Base-by-base conservation (phyloP, 2,888 invertebrate genomes). In the Eutolmus rufibarbis region DNA sequence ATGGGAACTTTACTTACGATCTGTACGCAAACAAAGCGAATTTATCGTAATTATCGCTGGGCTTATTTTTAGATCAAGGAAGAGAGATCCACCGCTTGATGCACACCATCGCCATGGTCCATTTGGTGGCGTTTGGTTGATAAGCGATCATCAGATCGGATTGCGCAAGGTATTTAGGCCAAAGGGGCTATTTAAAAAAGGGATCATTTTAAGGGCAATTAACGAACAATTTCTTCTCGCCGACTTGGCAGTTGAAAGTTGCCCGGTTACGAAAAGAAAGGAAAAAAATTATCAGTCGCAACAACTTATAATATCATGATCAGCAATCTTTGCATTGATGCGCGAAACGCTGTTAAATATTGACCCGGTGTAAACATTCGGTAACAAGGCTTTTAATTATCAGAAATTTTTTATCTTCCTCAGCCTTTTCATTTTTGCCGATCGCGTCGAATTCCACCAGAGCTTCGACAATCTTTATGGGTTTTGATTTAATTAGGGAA, bases 1-100 rank as follows among this genome's bases (percentile, higher is more conserved):
- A 82, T 56, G 31, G 34, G 82, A 57, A 40, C 19, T 19, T 82
- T 82, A 66, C 82, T 57, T 82, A 37, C 34, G 66, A 82, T 82
- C n/a, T 66, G 82, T 56, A 37, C 57, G 66, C 82, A 82, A 82
- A 82, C 82, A 82, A 82, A 34, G n/a, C 23, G 37, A 57, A 82
- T 82, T 82, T 57, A 82, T 82, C 82, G 34, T 66, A 82, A 82
- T 82, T 82, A 82, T n/a, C 57, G 8, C 66, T 12, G 1, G 40
- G 23, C 66, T n/a, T 66, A 66, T 66, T 66, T 66, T 66, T 66
- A 66, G 66, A 66, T 66, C 66, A 23, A 66, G 66, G 43, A 46
- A 23, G 9, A 66, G 66, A 19, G 28, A 66, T 28, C 28, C 66
- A 66, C 57, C 19, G 19, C 8, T 57, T 57, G 56, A n/a, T 19